phyloP scores from a whole-genome alignment of 2,113 vertebrate species.

The Strix aluco region DNA sequence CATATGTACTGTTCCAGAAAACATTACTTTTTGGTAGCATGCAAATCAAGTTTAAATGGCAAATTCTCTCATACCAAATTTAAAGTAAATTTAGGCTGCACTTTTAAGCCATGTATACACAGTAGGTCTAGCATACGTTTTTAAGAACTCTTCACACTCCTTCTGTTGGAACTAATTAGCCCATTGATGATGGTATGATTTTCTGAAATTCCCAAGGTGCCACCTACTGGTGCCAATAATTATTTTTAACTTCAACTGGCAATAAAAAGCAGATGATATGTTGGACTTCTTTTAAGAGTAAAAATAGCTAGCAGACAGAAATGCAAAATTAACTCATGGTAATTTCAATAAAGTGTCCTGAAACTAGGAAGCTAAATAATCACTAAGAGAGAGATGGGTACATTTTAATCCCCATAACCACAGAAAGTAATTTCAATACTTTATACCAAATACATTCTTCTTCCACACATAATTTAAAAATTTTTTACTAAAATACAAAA shows the following conservation, averaged over 20 bases:
- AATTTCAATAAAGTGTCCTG: not conserved
- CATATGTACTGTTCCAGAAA: not conserved
- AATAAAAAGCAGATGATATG: not conserved
- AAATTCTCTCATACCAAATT: not conserved
- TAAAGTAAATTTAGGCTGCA: not conserved
- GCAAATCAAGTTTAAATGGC: not conserved
- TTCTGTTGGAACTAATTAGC: not conserved
- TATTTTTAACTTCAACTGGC: not conserved
- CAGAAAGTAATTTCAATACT: not conserved
- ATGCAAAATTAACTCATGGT: not conserved
- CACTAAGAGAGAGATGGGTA: not conserved
- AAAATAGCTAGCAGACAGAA: not conserved
- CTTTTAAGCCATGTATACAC: not conserved
- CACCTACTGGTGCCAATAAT: conserved; percentile 23
- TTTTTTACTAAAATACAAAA: not conserved
- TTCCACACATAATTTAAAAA: not conserved
- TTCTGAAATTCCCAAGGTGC: conserved; percentile 24
- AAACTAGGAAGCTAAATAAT: not conserved
- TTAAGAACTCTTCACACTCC: not conserved
- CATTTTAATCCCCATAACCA: not conserved
- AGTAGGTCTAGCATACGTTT: not conserved
- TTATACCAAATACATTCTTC: not conserved
- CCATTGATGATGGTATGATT: not conserved
- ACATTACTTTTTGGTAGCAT: not conserved
- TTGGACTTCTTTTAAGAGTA: not conserved